Evolutionary conservation across 2,113 vertebrate genomes (phyloP).

Genomic region (Hippocampus zosterae): DNA sequence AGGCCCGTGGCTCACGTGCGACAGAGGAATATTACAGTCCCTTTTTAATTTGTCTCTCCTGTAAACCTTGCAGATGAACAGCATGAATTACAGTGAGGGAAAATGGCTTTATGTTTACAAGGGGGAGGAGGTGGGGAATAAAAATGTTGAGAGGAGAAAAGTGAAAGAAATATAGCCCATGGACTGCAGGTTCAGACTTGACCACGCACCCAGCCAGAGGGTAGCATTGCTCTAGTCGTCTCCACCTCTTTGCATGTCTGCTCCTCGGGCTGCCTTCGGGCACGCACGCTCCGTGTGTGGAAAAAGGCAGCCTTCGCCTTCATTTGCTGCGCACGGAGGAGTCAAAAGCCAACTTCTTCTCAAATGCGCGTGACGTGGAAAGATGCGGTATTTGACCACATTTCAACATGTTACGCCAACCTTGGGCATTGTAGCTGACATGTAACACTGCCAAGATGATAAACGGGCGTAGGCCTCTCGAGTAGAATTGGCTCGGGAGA

Average conservation of each 20-base stretch:
- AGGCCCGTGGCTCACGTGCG: constrained; percentile 68
- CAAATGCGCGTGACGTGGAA: neutral
- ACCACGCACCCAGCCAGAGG: constrained; percentile 67
- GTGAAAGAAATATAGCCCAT: constrained; percentile 24
- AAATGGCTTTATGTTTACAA: constrained; percentile 29
- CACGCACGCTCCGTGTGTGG: constrained; percentile 52
- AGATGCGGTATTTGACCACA: neutral
- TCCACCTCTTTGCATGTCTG: constrained; percentile 31
- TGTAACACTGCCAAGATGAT: neutral
- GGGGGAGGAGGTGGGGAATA: neutral
- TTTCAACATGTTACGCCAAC: neutral
- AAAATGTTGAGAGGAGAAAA: constrained; percentile 35
- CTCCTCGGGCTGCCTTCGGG: constrained; percentile 59
- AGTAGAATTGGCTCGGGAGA: constrained; percentile 68
- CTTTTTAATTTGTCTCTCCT: constrained; percentile 73
- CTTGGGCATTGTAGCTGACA: neutral
- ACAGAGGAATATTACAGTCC: constrained; percentile 71
- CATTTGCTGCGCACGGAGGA: neutral
- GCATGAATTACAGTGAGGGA: constrained; percentile 72
- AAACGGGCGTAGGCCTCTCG: neutral
- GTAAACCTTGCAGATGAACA: constrained; percentile 63
- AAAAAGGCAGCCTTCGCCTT: neutral
- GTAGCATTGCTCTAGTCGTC: constrained; percentile 61
- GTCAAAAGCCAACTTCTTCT: neutral
- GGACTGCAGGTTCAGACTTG: constrained; percentile 75